Base-by-base conservation (phyloP, 2,113 vertebrate genomes). In the Trachemys scripta region DNA sequence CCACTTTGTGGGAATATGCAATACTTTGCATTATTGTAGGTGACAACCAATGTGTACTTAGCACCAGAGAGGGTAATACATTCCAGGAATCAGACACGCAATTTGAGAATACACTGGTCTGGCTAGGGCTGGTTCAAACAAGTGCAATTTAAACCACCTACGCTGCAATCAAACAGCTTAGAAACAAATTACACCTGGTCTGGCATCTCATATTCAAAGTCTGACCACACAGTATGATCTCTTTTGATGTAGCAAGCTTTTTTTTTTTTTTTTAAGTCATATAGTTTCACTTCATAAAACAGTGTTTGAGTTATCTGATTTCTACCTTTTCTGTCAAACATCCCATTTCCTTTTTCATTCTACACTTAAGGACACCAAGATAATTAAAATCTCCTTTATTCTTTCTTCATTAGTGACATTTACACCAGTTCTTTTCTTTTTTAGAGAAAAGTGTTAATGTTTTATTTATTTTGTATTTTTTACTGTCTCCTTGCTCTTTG, bases 321-420 rank as follows among this genome's bases (percentile, higher is more conserved):
- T 8, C 80, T 94, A 80, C 89, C 11, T 3, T 85, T 92, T 59
- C 85, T 92, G 35, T 78, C 50, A 95, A 93, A 8, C 1, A 72
- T 50, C 2, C 3, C 3, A 54, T 56, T 90, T 94, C 38, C n/a
- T 97, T 88, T 92, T 91, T n/a, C 47, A 90, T 89, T 90, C 85
- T 95, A 14, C 8, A 82, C 19, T 91, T 94, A 95, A 25, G 7
- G 50, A 96, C 97, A 3, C 51, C 35, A 76, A 78, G 72, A 65
- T 92, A 97, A 96, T 94, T 97, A 96, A 65, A 69, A 81, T 76
- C 20, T 91, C 24, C 49, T 97, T 96, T 97, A 86, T 90, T 97
- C 79, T 96, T 97, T 84, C 17, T 96, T 97, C 14, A 92, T 94
- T 96, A 92, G 22, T 93, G 92, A 90, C 78, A 87, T 93, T 96